Evolutionary conservation across 2,888 invertebrate species (phyloP).

Genomic region (Gymnoscelis rufifasciata): DNA sequence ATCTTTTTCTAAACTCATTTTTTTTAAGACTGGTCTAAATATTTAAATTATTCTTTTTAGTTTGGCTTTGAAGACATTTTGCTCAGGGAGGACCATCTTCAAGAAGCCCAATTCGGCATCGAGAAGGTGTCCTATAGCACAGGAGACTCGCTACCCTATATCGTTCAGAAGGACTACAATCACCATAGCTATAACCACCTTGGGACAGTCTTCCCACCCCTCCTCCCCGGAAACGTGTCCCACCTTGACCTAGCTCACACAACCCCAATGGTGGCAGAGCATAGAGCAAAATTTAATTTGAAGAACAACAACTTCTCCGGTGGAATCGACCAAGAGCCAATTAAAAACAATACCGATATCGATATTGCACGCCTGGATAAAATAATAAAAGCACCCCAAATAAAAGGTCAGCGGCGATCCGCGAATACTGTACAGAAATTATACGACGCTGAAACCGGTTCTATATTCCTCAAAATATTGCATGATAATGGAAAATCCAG

Average conservation of each 20-base stretch:
- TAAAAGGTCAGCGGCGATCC: constrained; percentile 43
- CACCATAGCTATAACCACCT: background rate
- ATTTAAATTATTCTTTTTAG: background rate
- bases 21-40: too few relatives aligned
- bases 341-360: too few relatives aligned
- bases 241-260: too few relatives aligned
- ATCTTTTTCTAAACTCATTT: too few relatives aligned
- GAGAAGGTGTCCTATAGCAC: background rate
- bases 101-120: background rate
- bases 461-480: constrained; percentile 43
- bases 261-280: too few relatives aligned
- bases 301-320: too few relatives aligned
- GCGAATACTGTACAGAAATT: constrained; percentile 24
- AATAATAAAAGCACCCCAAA: constrained; percentile 1
- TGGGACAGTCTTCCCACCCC: background rate
- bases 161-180: background rate
- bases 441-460: constrained; percentile 20
- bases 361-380: too few relatives aligned
- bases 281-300: too few relatives aligned
- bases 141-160: background rate
- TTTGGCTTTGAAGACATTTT: background rate
- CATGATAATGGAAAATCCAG: constrained; percentile 36
- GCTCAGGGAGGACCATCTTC: background rate
- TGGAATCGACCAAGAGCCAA: too few relatives aligned
- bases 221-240: background rate